A percentile compares a stretch with the other conserved stretches of the same genome.
These are phyloP conservation scores for Epicauta chinensis DNA, from an alignment of 1,140 invertebrate species.

Conservation along the genomic window DNA sequence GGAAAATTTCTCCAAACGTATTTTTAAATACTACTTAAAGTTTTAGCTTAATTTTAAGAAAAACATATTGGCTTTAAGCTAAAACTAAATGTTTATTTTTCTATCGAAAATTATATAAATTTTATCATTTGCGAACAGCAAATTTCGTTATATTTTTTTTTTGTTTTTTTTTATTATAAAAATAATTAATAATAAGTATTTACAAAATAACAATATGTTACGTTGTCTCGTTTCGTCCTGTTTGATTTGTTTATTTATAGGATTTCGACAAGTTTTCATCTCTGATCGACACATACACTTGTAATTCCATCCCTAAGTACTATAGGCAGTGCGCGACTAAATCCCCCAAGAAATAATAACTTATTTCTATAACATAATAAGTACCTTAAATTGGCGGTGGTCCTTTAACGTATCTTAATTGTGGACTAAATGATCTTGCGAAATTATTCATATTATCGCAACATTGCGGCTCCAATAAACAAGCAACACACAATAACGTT, in stretches of 20 bases:
- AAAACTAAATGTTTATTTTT: neutral
- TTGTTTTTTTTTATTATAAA: constrained; percentile 23
- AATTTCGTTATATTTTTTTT: constrained; percentile 1
- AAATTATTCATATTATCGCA: constrained; percentile 81
- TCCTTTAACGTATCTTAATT: constrained; percentile 76
- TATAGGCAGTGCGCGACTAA: constrained; percentile 5
- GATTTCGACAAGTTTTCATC: neutral
- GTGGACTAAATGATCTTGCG: constrained; percentile 72
- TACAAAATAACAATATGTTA: constrained; percentile 31
- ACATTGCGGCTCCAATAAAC: constrained; percentile 74
- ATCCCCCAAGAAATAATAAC: neutral
- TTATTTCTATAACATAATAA: constrained; percentile 1
- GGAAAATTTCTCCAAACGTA: too few species aligned
- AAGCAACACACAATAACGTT: constrained; percentile 72
- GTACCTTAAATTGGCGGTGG: constrained; percentile 59
- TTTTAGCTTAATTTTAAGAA: too few species aligned
- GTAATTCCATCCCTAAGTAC: constrained; percentile 8
- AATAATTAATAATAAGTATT: constrained; percentile 18
- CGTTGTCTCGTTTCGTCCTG: constrained; percentile 6
- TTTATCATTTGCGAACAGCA: constrained; percentile 14
- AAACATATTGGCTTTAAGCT: too few species aligned
- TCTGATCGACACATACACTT: neutral
- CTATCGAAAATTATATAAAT: constrained; percentile 18
- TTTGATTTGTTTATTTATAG: too few species aligned
- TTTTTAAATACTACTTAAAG: too few species aligned